These are phyloP conservation scores for Brachionus asplanchnoidis DNA, from an alignment of 1,140 invertebrate species.

Conservation along the genomic window DNA sequence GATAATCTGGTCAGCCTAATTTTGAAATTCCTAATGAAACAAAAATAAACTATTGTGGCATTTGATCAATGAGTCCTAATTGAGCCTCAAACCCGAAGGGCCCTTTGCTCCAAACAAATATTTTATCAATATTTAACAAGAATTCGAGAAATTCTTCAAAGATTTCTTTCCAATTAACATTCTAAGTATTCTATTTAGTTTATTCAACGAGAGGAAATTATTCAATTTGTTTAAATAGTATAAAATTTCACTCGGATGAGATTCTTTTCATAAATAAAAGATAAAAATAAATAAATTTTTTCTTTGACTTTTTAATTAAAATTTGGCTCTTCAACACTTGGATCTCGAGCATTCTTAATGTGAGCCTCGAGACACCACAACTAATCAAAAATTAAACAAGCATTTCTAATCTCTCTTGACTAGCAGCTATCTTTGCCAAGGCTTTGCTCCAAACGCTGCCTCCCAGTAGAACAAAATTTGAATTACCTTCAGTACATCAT, in stretches of 20 bases:
- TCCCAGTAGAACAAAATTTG: neutral
- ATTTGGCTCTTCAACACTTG: neutral
- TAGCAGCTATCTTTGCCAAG: neutral
- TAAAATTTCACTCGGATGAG: neutral
- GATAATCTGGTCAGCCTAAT: neutral
- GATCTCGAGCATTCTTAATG: neutral
- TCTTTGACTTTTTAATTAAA: neutral
- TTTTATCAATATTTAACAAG: neutral
- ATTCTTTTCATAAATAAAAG: neutral
- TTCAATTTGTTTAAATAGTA: neutral
- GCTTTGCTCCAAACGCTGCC: neutral
- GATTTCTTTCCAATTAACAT: neutral
- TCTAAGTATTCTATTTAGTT: neutral
- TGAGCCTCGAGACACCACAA: neutral
- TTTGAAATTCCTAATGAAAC: neutral
- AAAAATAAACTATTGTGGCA: neutral
- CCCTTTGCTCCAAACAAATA: neutral
- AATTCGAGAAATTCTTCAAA: neutral
- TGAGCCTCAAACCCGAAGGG: neutral
- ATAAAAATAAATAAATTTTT: neutral
- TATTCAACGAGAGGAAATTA: neutral
- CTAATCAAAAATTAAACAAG: neutral
- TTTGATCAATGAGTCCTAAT: neutral
- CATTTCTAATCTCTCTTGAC: too few relatives aligned
- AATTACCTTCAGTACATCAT: neutral